Conservation (phyloP, 1,140 invertebrate species). For the Bombus turneri region DNA sequence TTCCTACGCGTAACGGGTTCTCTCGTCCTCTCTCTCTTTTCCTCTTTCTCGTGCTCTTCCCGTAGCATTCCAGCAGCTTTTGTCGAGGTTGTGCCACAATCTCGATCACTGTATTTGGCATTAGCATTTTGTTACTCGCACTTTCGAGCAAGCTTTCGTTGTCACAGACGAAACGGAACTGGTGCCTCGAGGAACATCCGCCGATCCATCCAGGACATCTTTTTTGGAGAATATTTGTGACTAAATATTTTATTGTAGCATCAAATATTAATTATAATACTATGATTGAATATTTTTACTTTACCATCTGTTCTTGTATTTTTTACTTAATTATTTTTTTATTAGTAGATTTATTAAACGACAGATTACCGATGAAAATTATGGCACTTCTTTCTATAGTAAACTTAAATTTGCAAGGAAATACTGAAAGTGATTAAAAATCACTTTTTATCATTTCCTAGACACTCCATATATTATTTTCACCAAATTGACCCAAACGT, state of each 20-base stretch:
- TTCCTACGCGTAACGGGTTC: constrained; percentile 60
- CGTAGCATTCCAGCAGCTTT: constrained; percentile 70
- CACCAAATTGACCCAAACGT: not conserved
- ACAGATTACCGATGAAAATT: no score
- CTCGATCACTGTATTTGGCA: constrained; percentile 67
- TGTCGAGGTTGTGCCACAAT: constrained; percentile 39
- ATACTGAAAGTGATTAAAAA: no score
- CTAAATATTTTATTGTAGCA: not conserved
- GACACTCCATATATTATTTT: not conserved
- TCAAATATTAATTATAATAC: not conserved
- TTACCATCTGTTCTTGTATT: no score
- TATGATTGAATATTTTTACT: not conserved
- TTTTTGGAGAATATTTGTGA: not conserved
- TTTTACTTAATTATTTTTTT: not conserved
- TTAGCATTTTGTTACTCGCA: constrained; percentile 76
- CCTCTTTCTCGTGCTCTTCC: constrained; percentile 11
- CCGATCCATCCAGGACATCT: not conserved
- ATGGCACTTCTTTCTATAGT: not conserved
- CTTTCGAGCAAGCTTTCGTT: constrained; percentile 72
- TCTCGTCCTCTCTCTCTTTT: constrained; percentile 38
- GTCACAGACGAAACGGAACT: constrained; percentile 54
- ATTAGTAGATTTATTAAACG: not conserved
- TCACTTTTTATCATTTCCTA: no score
- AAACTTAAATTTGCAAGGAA: not conserved
- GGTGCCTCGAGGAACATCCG: not conserved